Evolutionary conservation across 2,888 invertebrate species (phyloP).

Genomic region (Drosophila anomelani): DNA sequence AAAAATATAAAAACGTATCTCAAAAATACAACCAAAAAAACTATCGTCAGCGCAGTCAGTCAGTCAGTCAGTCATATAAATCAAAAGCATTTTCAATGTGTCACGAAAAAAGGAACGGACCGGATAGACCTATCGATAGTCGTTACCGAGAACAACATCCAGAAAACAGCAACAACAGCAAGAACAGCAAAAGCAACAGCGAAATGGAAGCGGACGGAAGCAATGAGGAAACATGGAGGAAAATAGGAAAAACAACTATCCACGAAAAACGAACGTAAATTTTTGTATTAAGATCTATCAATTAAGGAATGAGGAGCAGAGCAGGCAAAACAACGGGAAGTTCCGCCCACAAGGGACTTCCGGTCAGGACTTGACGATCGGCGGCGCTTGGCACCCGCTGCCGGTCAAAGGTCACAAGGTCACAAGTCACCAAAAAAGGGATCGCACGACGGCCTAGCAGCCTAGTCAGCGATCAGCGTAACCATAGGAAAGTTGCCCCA

Average conservation of each 20-base stretch:
- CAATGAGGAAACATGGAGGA: slow-evolving; percentile 44
- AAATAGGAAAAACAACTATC: slow-evolving; percentile 21
- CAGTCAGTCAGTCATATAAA: slow-evolving; percentile 45
- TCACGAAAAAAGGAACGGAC: slow-evolving; percentile 27
- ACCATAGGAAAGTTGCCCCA: slow-evolving; percentile 58
- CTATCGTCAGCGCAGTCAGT: slow-evolving; percentile 68
- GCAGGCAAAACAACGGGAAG: slow-evolving; percentile 8
- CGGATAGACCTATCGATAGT: slow-evolving; percentile 38
- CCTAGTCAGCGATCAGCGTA: slow-evolving; percentile 26
- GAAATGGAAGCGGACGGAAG: slow-evolving; percentile 62
- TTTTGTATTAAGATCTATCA: slow-evolving; percentile 12
- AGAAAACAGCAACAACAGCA: slow-evolving; percentile 38
- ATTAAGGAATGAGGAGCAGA: slow-evolving; percentile 6
- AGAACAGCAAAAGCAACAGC: neutral
- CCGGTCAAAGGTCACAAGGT: slow-evolving; percentile 57
- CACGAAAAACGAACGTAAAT: slow-evolving; percentile 14
- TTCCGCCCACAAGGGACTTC: slow-evolving; percentile 3
- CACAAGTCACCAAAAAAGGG: slow-evolving; percentile 63
- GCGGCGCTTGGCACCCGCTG: slow-evolving; percentile 64
- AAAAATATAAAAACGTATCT: slow-evolving; percentile 58
- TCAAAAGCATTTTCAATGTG: slow-evolving; percentile 47
- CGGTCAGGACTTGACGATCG: slow-evolving; percentile 46
- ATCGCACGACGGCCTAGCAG: slow-evolving; percentile 14
- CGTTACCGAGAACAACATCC: slow-evolving; percentile 13
- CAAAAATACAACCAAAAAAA: slow-evolving; percentile 78